These are phyloP conservation scores for Anoura caudifer DNA, from an alignment of 2,113 vertebrate genomes.

Conservation along the genomic window DNA sequence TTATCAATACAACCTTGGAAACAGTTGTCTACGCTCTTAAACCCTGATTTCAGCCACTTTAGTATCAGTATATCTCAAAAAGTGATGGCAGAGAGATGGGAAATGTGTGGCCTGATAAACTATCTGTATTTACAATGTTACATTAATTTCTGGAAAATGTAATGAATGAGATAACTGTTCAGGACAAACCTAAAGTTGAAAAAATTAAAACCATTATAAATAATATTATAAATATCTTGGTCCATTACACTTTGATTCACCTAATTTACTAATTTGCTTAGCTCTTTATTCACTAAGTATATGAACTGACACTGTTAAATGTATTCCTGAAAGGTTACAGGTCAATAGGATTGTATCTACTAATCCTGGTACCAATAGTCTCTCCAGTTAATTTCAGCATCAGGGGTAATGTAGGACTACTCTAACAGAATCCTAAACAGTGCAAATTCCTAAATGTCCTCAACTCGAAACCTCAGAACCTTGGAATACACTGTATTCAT, in stretches of 20 bases:
- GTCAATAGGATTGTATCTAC: not conserved
- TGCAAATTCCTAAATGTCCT: not conserved
- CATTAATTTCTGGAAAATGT: not conserved
- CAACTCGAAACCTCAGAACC: slow-evolving; percentile 2
- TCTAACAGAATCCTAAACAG: not conserved
- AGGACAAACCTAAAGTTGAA: slow-evolving; percentile 3
- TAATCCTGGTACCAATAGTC: not conserved
- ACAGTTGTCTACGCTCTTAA: not conserved
- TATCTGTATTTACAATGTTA: not conserved
- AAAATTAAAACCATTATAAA: not conserved
- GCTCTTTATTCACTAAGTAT: slow-evolving; percentile 15
- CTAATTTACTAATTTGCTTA: slow-evolving; percentile 10
- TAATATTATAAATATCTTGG: not conserved
- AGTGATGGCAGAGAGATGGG: not conserved
- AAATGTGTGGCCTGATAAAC: not conserved
- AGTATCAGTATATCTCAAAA: not conserved
- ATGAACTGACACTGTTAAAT: slow-evolving; percentile 12
- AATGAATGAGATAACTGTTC: not conserved
- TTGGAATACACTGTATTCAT: not conserved
- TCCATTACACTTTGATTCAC: not conserved
- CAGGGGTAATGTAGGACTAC: not conserved
- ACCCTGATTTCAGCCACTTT: not conserved
- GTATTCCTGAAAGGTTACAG: not conserved
- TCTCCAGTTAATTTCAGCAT: not conserved
- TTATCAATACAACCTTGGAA: not conserved